Percentiles rank a stretch among this genome's conserved stretches.
These are phyloP conservation scores for Fratercula arctica DNA, from an alignment of 2,797 vertebrate species.

Conservation along the genomic window DNA sequence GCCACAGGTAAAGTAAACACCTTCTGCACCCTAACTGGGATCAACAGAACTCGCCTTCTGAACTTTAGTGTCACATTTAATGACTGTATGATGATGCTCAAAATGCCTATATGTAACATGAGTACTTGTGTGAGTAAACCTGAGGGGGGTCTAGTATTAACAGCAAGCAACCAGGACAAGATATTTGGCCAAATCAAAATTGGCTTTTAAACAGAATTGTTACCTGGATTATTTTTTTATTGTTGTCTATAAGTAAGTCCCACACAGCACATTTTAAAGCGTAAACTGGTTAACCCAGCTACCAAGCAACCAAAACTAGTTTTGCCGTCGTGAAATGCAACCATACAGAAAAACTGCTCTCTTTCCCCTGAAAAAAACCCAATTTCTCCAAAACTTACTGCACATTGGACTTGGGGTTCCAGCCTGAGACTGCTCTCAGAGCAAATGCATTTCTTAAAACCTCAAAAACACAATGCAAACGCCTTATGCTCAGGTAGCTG, in stretches of 20 bases:
- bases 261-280: background rate
- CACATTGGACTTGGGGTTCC: background rate
- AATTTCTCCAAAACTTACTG: background rate
- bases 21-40: background rate
- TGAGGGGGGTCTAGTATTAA: background rate
- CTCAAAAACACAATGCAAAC: background rate
- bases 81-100: background rate
- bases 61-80: background rate
- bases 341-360: background rate
- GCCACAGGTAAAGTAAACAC: background rate
- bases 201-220: background rate
- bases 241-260: background rate
- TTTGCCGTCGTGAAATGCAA: rapidly evolving
- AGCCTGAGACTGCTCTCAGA: background rate
- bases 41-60: background rate
- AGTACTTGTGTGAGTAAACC: background rate
- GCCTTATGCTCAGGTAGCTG: background rate
- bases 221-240: background rate
- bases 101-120: background rate
- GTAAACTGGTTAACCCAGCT: background rate
- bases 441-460: background rate
- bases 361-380: rapidly evolving
- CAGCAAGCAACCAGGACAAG: background rate
- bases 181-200: background rate
- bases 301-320: background rate